Base-by-base conservation (phyloP, 2,797 vertebrate genomes). In the Sebastes taczanowskii region DNA sequence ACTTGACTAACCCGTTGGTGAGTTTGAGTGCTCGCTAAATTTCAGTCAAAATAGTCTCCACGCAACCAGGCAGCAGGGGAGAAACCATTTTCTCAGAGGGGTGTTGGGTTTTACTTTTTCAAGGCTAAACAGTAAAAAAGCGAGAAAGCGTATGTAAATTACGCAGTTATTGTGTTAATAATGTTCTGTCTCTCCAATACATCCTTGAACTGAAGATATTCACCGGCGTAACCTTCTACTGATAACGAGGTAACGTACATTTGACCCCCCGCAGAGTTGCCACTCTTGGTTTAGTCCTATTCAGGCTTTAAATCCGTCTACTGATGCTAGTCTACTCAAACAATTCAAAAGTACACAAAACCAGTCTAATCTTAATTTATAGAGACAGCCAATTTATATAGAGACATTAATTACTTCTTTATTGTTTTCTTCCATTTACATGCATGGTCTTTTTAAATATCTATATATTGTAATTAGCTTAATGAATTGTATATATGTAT, bases 261-360 rank as follows among this genome's bases (percentile, higher is more conserved):
- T 0, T 18, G 3, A 34, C 62, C 84, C n/a, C 25, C 52, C 30
- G 20, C 60, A 55, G 7, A 42, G 11, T 11, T 46, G 38, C 22
- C 10, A 1, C 20, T 20, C 4, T 65, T 93, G 90, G 91, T 86
- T 80, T 67, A 63, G 73, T 88, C 91, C 80, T 23, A 11, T 74
- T 81, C 60, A 14, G 5, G 10, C 13, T 52, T 9, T 2, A 71
- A 63, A 68, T 66, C 11, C 10, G 13, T 67, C 76, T 29, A 2
- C 71, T 29, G 30, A 3, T 29, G 30, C 29, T 77, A 55, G 34
- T 64, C 29, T 25, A 1, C 14, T 18, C 1, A 11, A 56, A 81
- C 64, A 83, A 74, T 27, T 11, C 2, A 7, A 7, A 38, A 9
- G 4, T 4, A 38, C 4, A 42, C 2, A 18, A 10, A 61, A 5